Base-by-base conservation (phyloP, 2,888 invertebrate genomes). In the Drosophila recens region DNA sequence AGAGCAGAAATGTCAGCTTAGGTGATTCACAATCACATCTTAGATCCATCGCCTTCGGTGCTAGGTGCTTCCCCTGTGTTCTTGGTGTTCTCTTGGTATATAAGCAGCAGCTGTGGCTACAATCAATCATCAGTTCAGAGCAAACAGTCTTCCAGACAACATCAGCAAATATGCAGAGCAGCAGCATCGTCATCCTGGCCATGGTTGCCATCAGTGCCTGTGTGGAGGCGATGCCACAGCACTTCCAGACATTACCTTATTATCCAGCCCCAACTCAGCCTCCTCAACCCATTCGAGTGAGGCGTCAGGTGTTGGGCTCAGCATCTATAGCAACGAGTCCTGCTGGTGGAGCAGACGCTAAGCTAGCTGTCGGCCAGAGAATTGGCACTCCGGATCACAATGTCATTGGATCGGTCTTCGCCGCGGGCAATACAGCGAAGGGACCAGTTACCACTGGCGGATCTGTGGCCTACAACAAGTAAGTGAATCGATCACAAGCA, bases 311-410 rank as follows among this genome's bases (percentile, higher is more conserved):
- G 0, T 33, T 90, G 11, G 87, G 89, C 1, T 90, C 91, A 1
- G 90, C 91, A 1, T 78, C 84, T 4, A 2, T 90, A 45, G 23
- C 79, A 6, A 86, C 86, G 1, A 87, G 89, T 74, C 91, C 91
- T 0, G 80, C 79, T 23, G 91, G 91, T 4, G 91, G 91, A 0
- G 52, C 83, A 0, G 85, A 91, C 80, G 91, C 89, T 1, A 79
- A 80, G 0, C 0, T 91, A 20, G 67, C 80, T 4, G 75, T 91
- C 0, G 74, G 81, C 63, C 79, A 89, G 27, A 91, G 70, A 4
- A 76, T 91, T 57, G 91, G 91, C 4, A 81, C 64, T 33, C 91
- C 90, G 4, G 69, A 90, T 1, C 91, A 91, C 78, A 91, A 91
- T 75, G 33, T 91, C 0, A 77, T 83, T 27, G 91, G 82, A 9